A percentile compares a stretch with the other conserved stretches of the same genome.
phyloP scores from a whole-genome alignment of 2,113 vertebrate genomes.

The Neofelis nebulosa region DNA sequence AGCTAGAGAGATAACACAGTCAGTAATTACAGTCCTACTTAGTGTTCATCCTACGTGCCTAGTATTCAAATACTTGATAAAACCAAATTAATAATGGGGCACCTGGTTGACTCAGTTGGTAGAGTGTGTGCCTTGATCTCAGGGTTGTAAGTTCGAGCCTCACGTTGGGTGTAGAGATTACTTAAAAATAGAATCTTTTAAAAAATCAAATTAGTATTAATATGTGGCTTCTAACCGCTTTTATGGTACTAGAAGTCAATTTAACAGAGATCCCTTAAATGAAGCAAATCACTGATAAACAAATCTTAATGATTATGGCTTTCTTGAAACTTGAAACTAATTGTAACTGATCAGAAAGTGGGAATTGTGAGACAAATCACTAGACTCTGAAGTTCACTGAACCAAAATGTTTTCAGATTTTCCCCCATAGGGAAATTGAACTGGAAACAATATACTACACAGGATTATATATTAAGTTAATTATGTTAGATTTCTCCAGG shows the following conservation, averaged over 20 bases:
- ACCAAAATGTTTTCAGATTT: background rate
- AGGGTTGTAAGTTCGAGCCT: too few relatives aligned
- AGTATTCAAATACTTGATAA: background rate
- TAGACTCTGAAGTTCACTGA: background rate
- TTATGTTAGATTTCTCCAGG: background rate
- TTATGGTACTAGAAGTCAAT: background rate
- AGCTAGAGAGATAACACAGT: background rate
- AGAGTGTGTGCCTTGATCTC: too few relatives aligned
- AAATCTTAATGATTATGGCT: background rate
- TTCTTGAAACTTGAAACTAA: constrained; percentile 16
- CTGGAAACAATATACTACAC: background rate
- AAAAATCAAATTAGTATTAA: background rate
- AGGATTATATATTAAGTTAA: background rate
- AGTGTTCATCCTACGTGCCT: background rate
- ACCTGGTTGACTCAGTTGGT: too few relatives aligned
- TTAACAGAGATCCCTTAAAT: background rate
- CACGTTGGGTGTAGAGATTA: too few relatives aligned
- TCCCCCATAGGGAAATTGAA: background rate
- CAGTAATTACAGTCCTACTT: background rate
- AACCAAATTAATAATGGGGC: background rate
- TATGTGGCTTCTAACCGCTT: background rate
- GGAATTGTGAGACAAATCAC: background rate
- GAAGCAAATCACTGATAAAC: background rate
- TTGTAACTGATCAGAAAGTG: constrained; percentile 31
- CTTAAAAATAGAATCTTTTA: too few relatives aligned